Base-by-base conservation (phyloP, 2,797 vertebrate genomes). In the Adelosebastes latens region DNA sequence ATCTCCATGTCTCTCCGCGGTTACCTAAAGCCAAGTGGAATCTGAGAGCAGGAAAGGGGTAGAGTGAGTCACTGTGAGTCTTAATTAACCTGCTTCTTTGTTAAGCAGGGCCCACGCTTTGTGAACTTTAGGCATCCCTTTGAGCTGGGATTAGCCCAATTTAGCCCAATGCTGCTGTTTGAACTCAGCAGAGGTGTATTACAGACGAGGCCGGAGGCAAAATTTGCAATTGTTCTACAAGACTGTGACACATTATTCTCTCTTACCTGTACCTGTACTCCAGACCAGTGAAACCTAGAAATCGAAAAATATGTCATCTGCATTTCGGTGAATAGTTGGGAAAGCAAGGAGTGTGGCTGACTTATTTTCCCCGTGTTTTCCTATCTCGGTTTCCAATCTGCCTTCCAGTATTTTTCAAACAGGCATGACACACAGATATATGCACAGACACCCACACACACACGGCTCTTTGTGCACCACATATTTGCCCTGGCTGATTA, bases 101-200 rank as follows among this genome's bases (percentile, higher is more conserved):
- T 93, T 88, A 89, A 93, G 86, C 87, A 89, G 89, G 87, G 83
- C 84, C 84, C 83, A 89, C 79, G 88, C 85, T 93, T 92, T 87
- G 80, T 90, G 91, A 94, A 94, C 91, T 93, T 93, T 91, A 90
- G 87, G 91, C 91, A 89, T 93, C 86, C 91, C 92, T 93, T 90
- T 93, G 93, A 95, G 93, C 89, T 79, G 65, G 83, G 92, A 95
- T 95, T 94, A 94, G 88, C 90, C 91, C 87, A 93, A 87, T 94
- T 93, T 93, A 86, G 85, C 81, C 90, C 88, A 80, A 70, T 89
- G 67, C 84, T 79, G 85, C 88, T 89, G 89, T 91, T 91, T 92
- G 86, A 94, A 92, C 87, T 85, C 79, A 85, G 88, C 82, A 88
- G 81, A 90, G 89, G 88, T 93, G 82, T 87, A 86, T 91, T 88